Base-by-base conservation (phyloP, 2,113 vertebrate species). In the Engraulis encrasicolus region DNA sequence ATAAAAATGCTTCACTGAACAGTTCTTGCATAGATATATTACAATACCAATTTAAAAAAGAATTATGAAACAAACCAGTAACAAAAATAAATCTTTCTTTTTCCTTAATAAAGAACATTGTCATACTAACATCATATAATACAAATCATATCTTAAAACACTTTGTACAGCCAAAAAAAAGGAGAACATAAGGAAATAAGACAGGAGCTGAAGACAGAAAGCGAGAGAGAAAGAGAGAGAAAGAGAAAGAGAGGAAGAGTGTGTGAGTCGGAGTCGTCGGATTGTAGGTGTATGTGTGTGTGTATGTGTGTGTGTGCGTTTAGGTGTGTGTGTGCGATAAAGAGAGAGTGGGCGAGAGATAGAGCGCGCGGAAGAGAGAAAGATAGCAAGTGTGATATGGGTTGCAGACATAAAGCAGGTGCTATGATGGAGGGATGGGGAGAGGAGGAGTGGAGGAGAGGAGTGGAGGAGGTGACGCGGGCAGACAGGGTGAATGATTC, bases 31-130 rank as follows among this genome's bases (percentile, higher is more conserved):
- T 99, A 99, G 98, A 99, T 99, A 99, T 98, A 97, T 99, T 99
- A 99, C 98, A 99, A 99, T 99, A 99, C 97, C 97, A 99, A 99
- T 99, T 99, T 99, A 98, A 99, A 99, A 99, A 99, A 99, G 97
- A 98, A 99, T 99, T 99, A 99, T 97, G 97, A 99, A 99, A 99
- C 98, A 99, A 98, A 99, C 97, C 96, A 91, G 98, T 99, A 99
- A 99, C 97, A 99, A 99, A 99, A 99, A 99, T 99, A 99, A 99
- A 99, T 97, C 97, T 93, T 97, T 95, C 96, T 97, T 93, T 93
- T 97, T 98, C 97, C 97, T 98, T 98, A 98, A 99, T 98, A 99
- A 98, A 99, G 97, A 98, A 99, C 98, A 97, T 98, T 96, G 97
- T 97, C 95, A 95, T 97, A 99, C 97, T 96, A 97, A 98, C 97